Evolutionary conservation across 1,140 invertebrate genomes (phyloP).

Genomic region (Campoletis sonorensis): DNA sequence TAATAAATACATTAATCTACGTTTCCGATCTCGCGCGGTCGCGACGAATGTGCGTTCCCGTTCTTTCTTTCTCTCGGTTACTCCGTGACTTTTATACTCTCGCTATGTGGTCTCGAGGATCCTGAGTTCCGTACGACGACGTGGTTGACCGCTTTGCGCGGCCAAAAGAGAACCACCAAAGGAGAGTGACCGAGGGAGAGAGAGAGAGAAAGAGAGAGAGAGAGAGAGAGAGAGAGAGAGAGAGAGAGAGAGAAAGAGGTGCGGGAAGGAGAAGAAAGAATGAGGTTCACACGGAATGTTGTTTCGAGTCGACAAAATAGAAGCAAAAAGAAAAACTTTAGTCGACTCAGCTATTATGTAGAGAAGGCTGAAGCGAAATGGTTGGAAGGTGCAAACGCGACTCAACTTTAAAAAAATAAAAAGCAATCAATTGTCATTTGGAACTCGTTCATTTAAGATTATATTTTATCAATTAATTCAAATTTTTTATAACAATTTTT

Average conservation of each 20-base stretch:
- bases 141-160: not conserved
- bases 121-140: not conserved
- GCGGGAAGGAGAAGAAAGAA: not conserved
- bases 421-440: not conserved
- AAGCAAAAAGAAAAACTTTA: constrained; percentile 23
- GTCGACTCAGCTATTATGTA: not conserved
- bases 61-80: constrained; percentile 22
- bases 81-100: constrained; percentile 18
- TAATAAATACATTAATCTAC: constrained; percentile 58
- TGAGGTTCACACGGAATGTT: constrained; percentile 20
- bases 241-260: not conserved
- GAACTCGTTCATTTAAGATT: too few relatives aligned
- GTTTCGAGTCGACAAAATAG: constrained; percentile 6
- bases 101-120: constrained; percentile 25
- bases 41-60: constrained; percentile 43
- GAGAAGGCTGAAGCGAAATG: not conserved
- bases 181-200: constrained; percentile 12
- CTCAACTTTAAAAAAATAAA: not conserved
- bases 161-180: constrained; percentile 21
- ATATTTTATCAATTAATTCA: too few relatives aligned
- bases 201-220: constrained; percentile 10
- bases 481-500: too few relatives aligned
- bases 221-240: constrained; percentile 4
- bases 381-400: not conserved
- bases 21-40: constrained; percentile 46